Base-by-base conservation (phyloP, 2,888 invertebrate species). In the Incurvaria masculella region DNA sequence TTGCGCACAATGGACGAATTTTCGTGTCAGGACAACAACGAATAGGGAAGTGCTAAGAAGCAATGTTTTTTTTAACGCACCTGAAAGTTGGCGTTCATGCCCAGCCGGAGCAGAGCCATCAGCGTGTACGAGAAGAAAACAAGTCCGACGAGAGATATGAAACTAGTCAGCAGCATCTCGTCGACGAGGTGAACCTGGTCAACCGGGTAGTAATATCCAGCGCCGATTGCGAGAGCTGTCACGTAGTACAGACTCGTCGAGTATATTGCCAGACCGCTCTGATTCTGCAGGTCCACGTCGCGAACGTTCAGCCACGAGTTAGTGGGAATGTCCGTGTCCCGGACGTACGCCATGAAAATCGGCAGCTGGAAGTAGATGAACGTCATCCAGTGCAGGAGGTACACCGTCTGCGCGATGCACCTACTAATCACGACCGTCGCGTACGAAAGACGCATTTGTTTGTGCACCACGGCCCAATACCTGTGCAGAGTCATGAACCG, bases 321-420 rank as follows among this genome's bases (percentile, higher is more conserved):
- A 27, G 56, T 56, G 4, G 41, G 21, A 14, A 49, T 49, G 2
- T 56, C 50, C 2, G 49, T 26, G 5, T 53, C 45, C 49, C 59
- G 61, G 19, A 56, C 53, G 21, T 67, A 61, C 4, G 61, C 55
- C 44, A 55, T 60, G n/a, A 69, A 47, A 16, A 59, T 54, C 1
- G 70, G 67, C 4, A 68, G 58, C 53, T 71, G 70, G 46, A 64
- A 65, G 52, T 69, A 65, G 5, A 65, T 50, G 50, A 60, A 70
- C 2, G 69, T 65, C 59, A 65, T 59, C 69, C 70, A 70, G 27
- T 69, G 69, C 33, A 66, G 62, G 52, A 69, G 69, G 6, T 66
- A 47, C 0, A 64, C n/a, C 1, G 59, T 44, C 43, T 58, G 55
- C 4, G 57, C 38, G 1, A 58, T 8, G 2, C 62, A 53, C 1